These are phyloP conservation scores for Heliconius sara DNA, from an alignment of 2,888 invertebrate species.

Conservation along the genomic window DNA sequence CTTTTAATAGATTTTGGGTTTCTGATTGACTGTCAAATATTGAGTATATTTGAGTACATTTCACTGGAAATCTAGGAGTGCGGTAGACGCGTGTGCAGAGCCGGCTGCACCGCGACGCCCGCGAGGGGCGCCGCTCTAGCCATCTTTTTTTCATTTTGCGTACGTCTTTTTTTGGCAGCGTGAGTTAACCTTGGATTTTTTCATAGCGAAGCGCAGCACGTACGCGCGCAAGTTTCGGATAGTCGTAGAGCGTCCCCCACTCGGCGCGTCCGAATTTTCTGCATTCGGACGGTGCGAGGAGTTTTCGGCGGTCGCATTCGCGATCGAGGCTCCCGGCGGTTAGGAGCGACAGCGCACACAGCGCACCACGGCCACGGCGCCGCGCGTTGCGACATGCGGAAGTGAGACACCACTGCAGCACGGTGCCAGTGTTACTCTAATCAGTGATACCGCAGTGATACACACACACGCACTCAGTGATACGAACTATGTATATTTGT, in stretches of 20 bases:
- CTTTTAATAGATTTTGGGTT: neutral
- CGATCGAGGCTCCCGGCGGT: constrained; percentile 78
- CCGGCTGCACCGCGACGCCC: constrained; percentile 74
- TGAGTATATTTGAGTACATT: constrained; percentile 33
- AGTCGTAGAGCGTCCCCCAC: constrained; percentile 83
- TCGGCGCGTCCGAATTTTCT: constrained; percentile 82
- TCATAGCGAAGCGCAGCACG: constrained; percentile 83
- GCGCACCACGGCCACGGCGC: constrained; percentile 55
- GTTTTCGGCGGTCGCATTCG: constrained; percentile 82
- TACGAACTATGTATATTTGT: constrained; percentile 79
- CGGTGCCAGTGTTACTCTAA: constrained; percentile 67
- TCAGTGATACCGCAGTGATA: constrained; percentile 35
- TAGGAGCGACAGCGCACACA: constrained; percentile 70
- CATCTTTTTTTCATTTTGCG: constrained; percentile 81
- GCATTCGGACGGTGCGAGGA: constrained; percentile 80
- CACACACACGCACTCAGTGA: constrained; percentile 47
- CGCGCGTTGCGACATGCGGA: constrained; percentile 80
- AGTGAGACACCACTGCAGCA: constrained; percentile 68
- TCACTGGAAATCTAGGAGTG: constrained; percentile 50
- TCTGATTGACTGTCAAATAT: no score
- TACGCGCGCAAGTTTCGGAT: constrained; percentile 81
- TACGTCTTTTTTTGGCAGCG: constrained; percentile 84
- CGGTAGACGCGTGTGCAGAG: constrained; percentile 65
- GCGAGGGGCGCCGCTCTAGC: constrained; percentile 77
- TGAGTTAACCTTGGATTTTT: constrained; percentile 83